A percentile compares a stretch with the other conserved stretches of the same genome.
Evolutionary conservation across 64 coral and sea anemone genomes (phyloP).

Genomic region (Pachyseris speciosa): DNA sequence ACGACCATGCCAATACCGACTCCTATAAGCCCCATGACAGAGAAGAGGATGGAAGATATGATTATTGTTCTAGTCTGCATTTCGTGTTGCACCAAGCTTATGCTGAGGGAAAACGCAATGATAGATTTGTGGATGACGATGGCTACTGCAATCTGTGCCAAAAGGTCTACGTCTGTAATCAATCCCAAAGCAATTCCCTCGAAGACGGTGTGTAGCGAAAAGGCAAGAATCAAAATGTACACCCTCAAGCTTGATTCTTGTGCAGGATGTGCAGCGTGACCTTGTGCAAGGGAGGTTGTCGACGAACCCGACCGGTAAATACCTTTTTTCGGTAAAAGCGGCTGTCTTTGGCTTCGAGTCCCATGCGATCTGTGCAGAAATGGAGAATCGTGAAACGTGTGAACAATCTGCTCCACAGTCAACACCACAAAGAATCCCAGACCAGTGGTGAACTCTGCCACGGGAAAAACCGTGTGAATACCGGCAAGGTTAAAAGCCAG

Average conservation of each 20-base stretch:
- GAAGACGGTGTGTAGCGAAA: conserved; percentile 90
- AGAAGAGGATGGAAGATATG: conserved; percentile 80
- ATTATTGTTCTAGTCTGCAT: conserved; percentile 56
- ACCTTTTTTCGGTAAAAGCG: conserved; percentile 16
- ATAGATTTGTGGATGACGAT: conserved; percentile 90
- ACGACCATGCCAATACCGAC: conserved; percentile 81
- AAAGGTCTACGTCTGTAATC: conserved; percentile 61
- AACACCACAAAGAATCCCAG: conserved; percentile 91
- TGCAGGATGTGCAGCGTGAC: background rate
- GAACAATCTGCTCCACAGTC: conserved; percentile 79
- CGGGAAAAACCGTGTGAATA: conserved; percentile 72
- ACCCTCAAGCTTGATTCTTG: conserved; percentile 29
- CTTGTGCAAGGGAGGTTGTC: background rate
- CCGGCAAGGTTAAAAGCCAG: conserved; percentile 42
- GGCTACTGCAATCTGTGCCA: conserved; percentile 72
- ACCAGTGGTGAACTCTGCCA: conserved; percentile 91
- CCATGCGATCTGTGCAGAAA: conserved; percentile 66
- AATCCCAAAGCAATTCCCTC: conserved; percentile 93
- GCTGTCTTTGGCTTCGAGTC: background rate
- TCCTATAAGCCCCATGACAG: conserved; percentile 78
- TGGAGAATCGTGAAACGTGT: conserved; percentile 68
- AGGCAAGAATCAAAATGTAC: conserved; percentile 88
- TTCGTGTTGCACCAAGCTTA: conserved; percentile 86
- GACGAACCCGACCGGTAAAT: background rate
- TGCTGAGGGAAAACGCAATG: conserved; percentile 84